Evolutionary conservation across 2,888 invertebrate species (phyloP), one percentile per base, ranked within the genome.

Genomic region (Drosophila infuscata): DNA sequence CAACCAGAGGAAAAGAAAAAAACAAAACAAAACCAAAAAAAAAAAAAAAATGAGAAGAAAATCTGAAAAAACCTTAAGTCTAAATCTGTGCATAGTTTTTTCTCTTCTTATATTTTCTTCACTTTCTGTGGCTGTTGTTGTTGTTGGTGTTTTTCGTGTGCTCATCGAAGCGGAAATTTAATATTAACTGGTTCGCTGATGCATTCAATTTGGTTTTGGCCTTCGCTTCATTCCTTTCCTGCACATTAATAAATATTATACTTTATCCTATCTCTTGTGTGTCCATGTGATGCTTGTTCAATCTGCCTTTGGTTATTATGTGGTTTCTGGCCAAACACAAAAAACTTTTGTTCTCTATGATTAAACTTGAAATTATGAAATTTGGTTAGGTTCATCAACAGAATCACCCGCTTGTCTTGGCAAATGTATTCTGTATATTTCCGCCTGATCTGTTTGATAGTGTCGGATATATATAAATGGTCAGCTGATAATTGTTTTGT

Each of bases 131-230:
- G 30, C 41, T 48, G 11, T 48, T 61, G 29, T 51, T 48, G 20
- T 49, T 61, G 57, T 65, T 64, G 46, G 62, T 75, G 35, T 74
- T 70, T 7, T 54, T 64, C 7, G 25, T 69, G 63, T 80, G 81
- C 70, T 64, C 56, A 86, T 70, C 69, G 90, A 83, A 68, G 83
- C 81, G 87, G 89, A 75, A 88, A 88, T 88, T 85, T 90, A 88
- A 81, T 90, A 85, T 88, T 83, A 90, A 88, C 85, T 90, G 85
- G 90, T 59, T 90, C 71, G 89, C 66, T 89, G 83, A 88, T 85
- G 85, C 85, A 90, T 90, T 75, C 87, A 82, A 71, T 83, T 90
- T 82, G 67, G 71, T 70, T 82, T 67, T 59, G 54, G 48, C 30
- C 59, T 38, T 57, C 65, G 30, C 43, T 60, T 35, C 56, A 49